These are phyloP conservation scores for Frankliniella fusca DNA, from an alignment of 2,888 invertebrate species.

Conservation along the genomic window DNA sequence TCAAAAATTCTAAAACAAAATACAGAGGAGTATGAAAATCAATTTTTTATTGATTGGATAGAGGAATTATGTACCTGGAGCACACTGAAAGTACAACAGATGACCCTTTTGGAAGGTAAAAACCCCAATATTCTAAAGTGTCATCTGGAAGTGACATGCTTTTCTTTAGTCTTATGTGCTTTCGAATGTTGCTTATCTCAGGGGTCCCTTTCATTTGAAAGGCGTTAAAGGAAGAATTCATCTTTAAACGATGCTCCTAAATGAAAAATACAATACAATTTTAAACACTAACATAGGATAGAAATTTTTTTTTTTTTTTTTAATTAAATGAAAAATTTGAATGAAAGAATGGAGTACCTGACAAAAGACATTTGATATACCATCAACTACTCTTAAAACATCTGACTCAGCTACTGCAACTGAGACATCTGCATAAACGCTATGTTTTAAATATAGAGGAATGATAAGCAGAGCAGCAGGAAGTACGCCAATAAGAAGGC, in stretches of 20 bases:
- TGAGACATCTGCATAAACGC: slow-evolving; percentile 69
- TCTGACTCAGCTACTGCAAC: slow-evolving; percentile 80
- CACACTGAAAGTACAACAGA: slow-evolving; percentile 73
- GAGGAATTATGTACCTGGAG: slow-evolving; percentile 57
- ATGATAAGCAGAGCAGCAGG: slow-evolving; percentile 70
- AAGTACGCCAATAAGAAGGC: slow-evolving; percentile 67
- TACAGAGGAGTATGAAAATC: slow-evolving; percentile 4
- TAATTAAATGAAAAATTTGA: not conserved
- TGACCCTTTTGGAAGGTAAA: slow-evolving; percentile 74
- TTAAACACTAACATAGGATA: not conserved
- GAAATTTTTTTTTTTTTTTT: no score
- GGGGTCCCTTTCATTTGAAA: slow-evolving; percentile 69
- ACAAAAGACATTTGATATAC: slow-evolving; percentile 78
- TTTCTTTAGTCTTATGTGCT: slow-evolving; percentile 72
- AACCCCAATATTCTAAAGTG: slow-evolving; percentile 84
- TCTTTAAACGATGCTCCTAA: slow-evolving; percentile 68
- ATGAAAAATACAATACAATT: slow-evolving; percentile 30
- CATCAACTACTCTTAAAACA: slow-evolving; percentile 75
- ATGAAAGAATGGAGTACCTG: slow-evolving; percentile 44
- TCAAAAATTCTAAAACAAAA: slow-evolving; percentile 11
- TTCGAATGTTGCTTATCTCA: slow-evolving; percentile 60
- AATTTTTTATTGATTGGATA: not conserved
- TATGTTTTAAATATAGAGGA: slow-evolving; percentile 72
- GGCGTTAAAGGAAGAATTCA: slow-evolving; percentile 67
- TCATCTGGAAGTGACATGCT: slow-evolving; percentile 80